phyloP scores from a whole-genome alignment of 2,113 vertebrate genomes.

The Centropus bengalensis region DNA sequence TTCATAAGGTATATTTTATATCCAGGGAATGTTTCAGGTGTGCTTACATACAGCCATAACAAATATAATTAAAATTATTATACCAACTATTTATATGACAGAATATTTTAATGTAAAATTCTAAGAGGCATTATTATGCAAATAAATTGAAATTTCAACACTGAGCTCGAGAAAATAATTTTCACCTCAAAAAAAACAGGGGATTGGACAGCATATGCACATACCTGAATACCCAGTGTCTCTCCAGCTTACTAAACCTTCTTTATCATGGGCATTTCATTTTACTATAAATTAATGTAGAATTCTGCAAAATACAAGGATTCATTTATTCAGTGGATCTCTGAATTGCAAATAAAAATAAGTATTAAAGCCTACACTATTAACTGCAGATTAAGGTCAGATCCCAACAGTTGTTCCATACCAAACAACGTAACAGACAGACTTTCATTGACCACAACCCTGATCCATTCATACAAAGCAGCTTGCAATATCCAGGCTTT shows the following conservation, averaged over 20 bases:
- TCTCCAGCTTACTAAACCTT: background rate
- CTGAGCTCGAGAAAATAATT: background rate
- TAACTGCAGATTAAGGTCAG: conserved; percentile 51
- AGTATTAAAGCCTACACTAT: conserved; percentile 7
- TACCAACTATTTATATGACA: background rate
- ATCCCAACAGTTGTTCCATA: background rate
- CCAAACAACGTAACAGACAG: accelerated
- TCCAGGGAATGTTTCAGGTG: background rate
- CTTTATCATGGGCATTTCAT: background rate
- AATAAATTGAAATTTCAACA: background rate
- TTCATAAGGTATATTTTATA: background rate
- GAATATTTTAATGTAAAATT: background rate
- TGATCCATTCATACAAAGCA: background rate
- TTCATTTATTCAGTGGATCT: background rate
- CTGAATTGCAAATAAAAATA: conserved; percentile 23
- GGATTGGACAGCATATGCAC: background rate
- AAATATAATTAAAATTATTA: background rate
- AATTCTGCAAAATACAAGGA: background rate
- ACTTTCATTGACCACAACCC: background rate
- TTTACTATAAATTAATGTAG: background rate
- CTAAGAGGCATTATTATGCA: background rate
- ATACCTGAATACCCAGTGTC: background rate
- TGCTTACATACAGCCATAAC: background rate
- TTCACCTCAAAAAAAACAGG: background rate
- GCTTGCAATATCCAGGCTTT: conserved; percentile 9